phyloP scores from a whole-genome alignment of 1,140 invertebrate species.

The Gryon sp. region DNA sequence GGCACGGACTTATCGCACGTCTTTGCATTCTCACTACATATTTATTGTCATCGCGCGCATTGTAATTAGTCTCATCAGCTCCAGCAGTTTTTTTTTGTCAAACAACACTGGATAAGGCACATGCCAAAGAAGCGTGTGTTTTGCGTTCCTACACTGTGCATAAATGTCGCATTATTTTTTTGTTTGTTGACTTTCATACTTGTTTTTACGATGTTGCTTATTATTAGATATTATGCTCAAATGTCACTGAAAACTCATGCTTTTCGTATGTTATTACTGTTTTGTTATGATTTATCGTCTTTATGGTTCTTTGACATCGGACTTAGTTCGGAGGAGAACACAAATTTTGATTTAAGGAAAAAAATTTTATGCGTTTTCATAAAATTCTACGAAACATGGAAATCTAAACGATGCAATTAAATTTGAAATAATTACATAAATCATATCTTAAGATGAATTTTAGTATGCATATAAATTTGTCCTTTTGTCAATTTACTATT shows the following conservation, averaged over 20 bases:
- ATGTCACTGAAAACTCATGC: constrained; percentile 18
- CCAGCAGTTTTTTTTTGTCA: constrained; percentile 28
- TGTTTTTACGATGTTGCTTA: constrained; percentile 42
- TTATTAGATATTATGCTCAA: constrained; percentile 26
- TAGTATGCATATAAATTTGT: too few species aligned
- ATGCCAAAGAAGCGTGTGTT: constrained; percentile 24
- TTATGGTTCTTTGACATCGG: constrained; percentile 7
- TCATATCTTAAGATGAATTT: too few species aligned
- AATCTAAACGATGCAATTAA: too few species aligned
- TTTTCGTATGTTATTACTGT: constrained; percentile 30
- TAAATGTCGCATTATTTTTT: constrained; percentile 55
- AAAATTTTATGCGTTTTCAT: too few species aligned
- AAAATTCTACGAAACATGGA: too few species aligned
- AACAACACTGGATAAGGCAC: constrained; percentile 33
- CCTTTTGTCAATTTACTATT: too few species aligned
- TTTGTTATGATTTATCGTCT: constrained; percentile 6
- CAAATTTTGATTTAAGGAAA: too few species aligned
- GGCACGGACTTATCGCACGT: constrained; percentile 31
- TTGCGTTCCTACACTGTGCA: constrained; percentile 43
- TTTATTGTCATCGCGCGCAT: constrained; percentile 53
- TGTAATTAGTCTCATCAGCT: constrained; percentile 58
- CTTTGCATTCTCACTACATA: constrained; percentile 34
- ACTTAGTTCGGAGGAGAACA: too few species aligned
- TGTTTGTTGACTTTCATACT: too few species aligned
- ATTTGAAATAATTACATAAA: too few species aligned